Base-by-base conservation (phyloP, 2,113 vertebrate species). In the Apeltes quadracus region DNA sequence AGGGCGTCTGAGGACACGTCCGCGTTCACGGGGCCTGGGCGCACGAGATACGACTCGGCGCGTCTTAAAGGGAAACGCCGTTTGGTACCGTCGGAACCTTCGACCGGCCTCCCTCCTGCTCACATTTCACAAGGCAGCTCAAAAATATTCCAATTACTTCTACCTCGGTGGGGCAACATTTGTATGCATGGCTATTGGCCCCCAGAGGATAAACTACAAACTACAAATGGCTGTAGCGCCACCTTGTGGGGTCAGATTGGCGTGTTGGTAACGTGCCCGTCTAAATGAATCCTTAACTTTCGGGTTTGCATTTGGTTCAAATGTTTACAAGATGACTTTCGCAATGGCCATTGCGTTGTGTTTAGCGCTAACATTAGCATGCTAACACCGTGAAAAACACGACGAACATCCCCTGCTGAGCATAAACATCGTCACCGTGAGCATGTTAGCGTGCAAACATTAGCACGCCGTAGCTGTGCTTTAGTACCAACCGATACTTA, bases 31-130 rank as follows among this genome's bases (percentile, higher is more conserved):
- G n/a, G n/a, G 76, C 79, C 82, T 77, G 86, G 87, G 62, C 71
- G 71, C 58, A 12, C 78, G 76, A 81, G n/a, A 78, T 22, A 1
- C 0, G 34, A 57, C 81, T 86, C 72, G 12, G 70, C 10, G 70
- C 69, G 44, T 82, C 83, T 93, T 92, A 93, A 93, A 93, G 92
- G 92, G 91, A 92, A 84, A 54, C 41, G 68, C n/a, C n/a, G n/a
- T n/a, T n/a, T n/a, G n/a, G n/a, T n/a, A n/a, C n/a, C n/a, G n/a
- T n/a, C n/a, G n/a, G n/a, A n/a, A n/a, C n/a, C n/a, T n/a, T n/a
- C n/a, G n/a, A n/a, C n/a, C n/a, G n/a, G n/a, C n/a, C n/a, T n/a
- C n/a, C n/a, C n/a, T n/a, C n/a, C n/a, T n/a, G n/a, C n/a, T n/a
- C n/a, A n/a, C n/a, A n/a, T n/a, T n/a, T n/a, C n/a, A n/a, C n/a